phyloP scores from a whole-genome alignment of 2,797 vertebrate genomes.

The Coilia nasus region DNA sequence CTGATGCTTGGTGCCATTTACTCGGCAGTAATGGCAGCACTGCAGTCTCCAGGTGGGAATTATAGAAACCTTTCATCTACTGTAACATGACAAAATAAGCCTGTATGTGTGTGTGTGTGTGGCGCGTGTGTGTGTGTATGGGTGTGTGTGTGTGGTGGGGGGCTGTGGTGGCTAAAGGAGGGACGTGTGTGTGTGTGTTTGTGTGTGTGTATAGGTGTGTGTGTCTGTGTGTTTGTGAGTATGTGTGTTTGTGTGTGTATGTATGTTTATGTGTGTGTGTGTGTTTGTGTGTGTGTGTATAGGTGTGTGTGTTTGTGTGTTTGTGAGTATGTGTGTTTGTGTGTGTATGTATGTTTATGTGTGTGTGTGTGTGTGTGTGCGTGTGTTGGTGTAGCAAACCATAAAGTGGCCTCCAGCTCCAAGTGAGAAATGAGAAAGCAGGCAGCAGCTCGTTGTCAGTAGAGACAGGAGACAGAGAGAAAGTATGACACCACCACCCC shows the following conservation, averaged over 20 bases:
- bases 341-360: too few species aligned
- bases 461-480: background rate
- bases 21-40: constrained; percentile 39
- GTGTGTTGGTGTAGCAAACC: background rate
- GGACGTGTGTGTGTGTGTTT: background rate
- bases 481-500: background rate
- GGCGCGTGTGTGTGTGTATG: background rate
- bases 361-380: too few species aligned
- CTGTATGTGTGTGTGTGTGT: background rate
- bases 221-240: background rate
- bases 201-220: background rate
- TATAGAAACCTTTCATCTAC: constrained; percentile 57
- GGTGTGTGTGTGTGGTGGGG: constrained; percentile 1
- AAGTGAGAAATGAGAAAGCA: background rate
- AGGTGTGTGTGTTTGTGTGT: background rate
- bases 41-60: constrained; percentile 44
- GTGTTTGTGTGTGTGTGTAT: background rate
- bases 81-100: constrained; percentile 7
- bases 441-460: background rate
- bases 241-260: too few species aligned
- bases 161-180: too few species aligned
- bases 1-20: constrained; percentile 35
- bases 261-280: background rate
- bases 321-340: background rate
- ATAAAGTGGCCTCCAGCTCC: background rate